Evolutionary conservation across 2,888 invertebrate genomes (phyloP).

Genomic region (Apodemia mormo): DNA sequence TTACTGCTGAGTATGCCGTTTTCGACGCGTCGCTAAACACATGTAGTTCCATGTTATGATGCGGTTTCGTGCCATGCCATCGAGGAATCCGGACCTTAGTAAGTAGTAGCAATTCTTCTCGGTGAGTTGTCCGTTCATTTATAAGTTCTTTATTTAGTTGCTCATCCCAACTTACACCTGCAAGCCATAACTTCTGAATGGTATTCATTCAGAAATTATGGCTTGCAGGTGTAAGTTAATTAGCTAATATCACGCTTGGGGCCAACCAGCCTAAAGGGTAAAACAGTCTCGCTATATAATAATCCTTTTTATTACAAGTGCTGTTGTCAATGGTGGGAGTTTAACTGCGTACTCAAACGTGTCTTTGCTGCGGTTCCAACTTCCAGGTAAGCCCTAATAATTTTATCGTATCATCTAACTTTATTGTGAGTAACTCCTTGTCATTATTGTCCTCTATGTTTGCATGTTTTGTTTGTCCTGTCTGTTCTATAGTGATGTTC

Average conservation of each 20-base stretch:
- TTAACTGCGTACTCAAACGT: slow-evolving; percentile 29
- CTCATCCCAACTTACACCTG: slow-evolving; percentile 24
- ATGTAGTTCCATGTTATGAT: not conserved
- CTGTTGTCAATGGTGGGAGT: slow-evolving; percentile 24
- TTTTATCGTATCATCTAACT: slow-evolving; percentile 27
- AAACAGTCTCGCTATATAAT: slow-evolving; percentile 32
- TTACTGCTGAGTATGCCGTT: slow-evolving; percentile 29
- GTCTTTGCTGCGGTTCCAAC: slow-evolving; percentile 26
- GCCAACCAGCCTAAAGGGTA: slow-evolving; percentile 19
- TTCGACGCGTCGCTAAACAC: slow-evolving; percentile 31
- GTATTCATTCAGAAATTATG: too few relatives aligned
- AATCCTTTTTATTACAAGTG: slow-evolving; percentile 30
- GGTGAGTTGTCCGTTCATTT: slow-evolving; percentile 29
- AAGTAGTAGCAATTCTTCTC: slow-evolving; percentile 25
- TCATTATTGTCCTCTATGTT: too few relatives aligned
- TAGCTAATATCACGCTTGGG: slow-evolving; percentile 9
- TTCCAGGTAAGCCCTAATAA: slow-evolving; percentile 34
- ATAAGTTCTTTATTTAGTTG: slow-evolving; percentile 26
- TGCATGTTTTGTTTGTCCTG: too few relatives aligned
- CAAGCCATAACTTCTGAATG: slow-evolving; percentile 17
- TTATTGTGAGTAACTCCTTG: too few relatives aligned
- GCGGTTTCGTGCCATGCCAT: slow-evolving; percentile 19
- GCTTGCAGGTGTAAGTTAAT: not conserved
- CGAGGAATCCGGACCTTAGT: slow-evolving; percentile 24
- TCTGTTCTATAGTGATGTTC: too few relatives aligned